Evolutionary conservation across 2,113 vertebrate genomes (phyloP), one percentile per base, ranked within the genome.

Genomic region (Carollia perspicillata): DNA sequence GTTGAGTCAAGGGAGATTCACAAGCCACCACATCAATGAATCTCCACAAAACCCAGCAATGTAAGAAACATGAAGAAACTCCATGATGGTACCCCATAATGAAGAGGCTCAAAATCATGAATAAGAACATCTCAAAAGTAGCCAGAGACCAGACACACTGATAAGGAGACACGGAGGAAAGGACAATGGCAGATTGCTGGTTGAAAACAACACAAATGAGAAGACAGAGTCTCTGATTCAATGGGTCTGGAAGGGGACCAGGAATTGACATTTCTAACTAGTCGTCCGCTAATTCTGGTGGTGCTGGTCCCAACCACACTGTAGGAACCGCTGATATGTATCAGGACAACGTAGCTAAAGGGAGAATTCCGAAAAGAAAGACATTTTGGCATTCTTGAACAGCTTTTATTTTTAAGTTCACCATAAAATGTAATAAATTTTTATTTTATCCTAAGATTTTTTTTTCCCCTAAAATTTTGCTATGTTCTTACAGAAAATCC

Each of bases 61-160:
- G 63, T 20, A 93, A n/a, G 9, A 78, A 89, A 75, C 8, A 72
- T n/a, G 66, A 87, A 87, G 55, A 93, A 90, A 40, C 0, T 8
- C 80, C 8, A 37, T 8, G 6, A 77, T 55, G 6, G 35, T 30
- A 74, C 12, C 40, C 44, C 68, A 81, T 35, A 51, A 95, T 51
- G 42, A 40, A 28, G 55, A 53, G 92, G 53, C 60, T 86, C 68
- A 75, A 84, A 94, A 84, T 42, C n/a, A 55, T 5, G 18, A 44
- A 37, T 42, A 81, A 81, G 26, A 85, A 89, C 90, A 49, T 63
- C n/a, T 58, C 65, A 84, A 96, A 85, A 96, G 63, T 33, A 71
- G 23, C 22, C 71, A 88, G 49, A 88, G 49, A 92, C 20, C 40
- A 65, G 55, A 80, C 11, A 72, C 14, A 18, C 13, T 4, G 16